Percentiles rank a stretch among this genome's conserved stretches.
phyloP scores from a whole-genome alignment of 2,113 vertebrate species.

The Labrus mixtus region DNA sequence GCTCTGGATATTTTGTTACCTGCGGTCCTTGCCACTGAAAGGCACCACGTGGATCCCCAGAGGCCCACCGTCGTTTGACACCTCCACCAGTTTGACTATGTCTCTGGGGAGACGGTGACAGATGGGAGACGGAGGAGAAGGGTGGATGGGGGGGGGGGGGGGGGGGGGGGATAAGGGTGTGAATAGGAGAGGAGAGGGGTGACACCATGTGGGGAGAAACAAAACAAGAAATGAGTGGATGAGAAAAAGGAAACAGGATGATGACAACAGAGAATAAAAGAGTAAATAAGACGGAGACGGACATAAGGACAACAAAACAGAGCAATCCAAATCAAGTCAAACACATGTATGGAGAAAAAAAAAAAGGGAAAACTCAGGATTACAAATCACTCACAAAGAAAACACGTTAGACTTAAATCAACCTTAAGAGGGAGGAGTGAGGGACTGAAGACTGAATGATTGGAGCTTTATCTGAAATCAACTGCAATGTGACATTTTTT shows the following conservation, averaged over 20 bases:
- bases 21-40: slow-evolving; percentile 96
- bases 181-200: slow-evolving; percentile 74
- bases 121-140: slow-evolving; percentile 26
- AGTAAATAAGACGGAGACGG: slow-evolving; percentile 16
- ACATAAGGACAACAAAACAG: slow-evolving; percentile 24
- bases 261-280: slow-evolving; percentile 42
- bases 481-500: background rate
- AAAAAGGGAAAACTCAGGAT: background rate
- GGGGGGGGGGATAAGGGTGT: background rate
- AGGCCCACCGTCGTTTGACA: slow-evolving; percentile 96
- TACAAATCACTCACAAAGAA: slow-evolving; percentile 18
- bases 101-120: slow-evolving; percentile 87
- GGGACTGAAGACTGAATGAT: background rate
- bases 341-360: slow-evolving; percentile 1
- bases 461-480: background rate
- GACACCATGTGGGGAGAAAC: slow-evolving; percentile 71
- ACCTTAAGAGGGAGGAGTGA: background rate
- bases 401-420: background rate
- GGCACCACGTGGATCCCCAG: slow-evolving; percentile 99
- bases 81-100: slow-evolving; percentile 96
- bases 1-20: slow-evolving; percentile 87
- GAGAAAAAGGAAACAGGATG: slow-evolving; percentile 27
- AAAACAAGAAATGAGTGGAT: slow-evolving; percentile 61
- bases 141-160: fast-evolving
- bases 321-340: slow-evolving; percentile 51